Base-by-base conservation (phyloP, 2,888 invertebrate genomes). In the Trissolcus brochymenae region DNA sequence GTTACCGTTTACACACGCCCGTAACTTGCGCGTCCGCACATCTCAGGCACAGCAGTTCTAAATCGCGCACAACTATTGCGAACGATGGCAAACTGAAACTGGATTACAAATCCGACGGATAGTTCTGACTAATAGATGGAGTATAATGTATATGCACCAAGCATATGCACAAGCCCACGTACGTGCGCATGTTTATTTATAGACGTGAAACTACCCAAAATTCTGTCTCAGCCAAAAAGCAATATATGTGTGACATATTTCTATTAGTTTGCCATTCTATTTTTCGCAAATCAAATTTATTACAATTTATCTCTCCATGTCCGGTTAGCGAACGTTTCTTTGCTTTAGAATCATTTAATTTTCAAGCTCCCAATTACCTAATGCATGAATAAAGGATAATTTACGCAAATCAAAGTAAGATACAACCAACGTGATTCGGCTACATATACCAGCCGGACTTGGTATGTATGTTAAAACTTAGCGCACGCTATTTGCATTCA, bases 91-190 rank as follows among this genome's bases (percentile, higher is more conserved):
- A 86, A 84, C 83, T 85, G 80, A 83, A 86, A 86, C 84, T 85
- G 81, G 80, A 86, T 86, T 84, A 84, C 82, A 81, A 82, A 83
- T 84, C 84, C 77, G 77, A 70, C 77, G 79, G 81, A 82, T 83
- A 84, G 84, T 84, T 84, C 76, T 79, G 76, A 82, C 82, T 84
- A 84, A 76, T 76, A 76, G 70, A 76, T 70, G 14, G 43, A 25
- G 43, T 16, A 67, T 25, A 17, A 16, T 19, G 49, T 57, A 68
- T 62, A 56, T 64, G 59, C 68, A 49, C 14, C 64, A 64, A 62
- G 66, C 73, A 73, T 66, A 73, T 73, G 60, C 61, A 67, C 35
- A 53, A n/a, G n/a, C n/a, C n/a, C 57, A 25, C 25, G 25, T 6
- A 54, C 25, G 51, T 29, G 40, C 62, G 40, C 62, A 67, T 57